Evolutionary conservation across 2,888 invertebrate genomes (phyloP).

Genomic region (Yponomeuta malinellus): DNA sequence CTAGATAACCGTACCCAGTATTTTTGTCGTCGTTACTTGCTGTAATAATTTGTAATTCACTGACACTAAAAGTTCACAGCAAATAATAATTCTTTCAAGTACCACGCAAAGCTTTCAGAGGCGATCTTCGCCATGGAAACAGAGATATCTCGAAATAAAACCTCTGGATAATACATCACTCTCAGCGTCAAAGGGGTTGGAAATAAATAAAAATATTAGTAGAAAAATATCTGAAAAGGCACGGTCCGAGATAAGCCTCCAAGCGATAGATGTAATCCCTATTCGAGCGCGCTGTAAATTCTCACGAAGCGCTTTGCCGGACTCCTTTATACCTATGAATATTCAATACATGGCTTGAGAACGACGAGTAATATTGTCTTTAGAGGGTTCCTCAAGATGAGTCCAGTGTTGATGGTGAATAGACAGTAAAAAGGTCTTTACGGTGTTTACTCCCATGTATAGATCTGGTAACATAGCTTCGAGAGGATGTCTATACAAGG

Average conservation of each 20-base stretch:
- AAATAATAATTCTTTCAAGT: no score
- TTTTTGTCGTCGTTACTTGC: no score
- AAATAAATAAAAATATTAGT: constrained; percentile 55
- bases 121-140: constrained; percentile 27
- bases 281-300: constrained; percentile 40
- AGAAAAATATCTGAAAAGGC: constrained; percentile 63
- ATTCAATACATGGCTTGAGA: constrained; percentile 29
- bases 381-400: neutral
- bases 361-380: constrained; percentile 24
- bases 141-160: constrained; percentile 32
- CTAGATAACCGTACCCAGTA: no score
- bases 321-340: constrained; percentile 42
- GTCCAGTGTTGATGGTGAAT: neutral
- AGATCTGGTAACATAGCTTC: no score
- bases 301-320: constrained; percentile 56
- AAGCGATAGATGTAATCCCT: constrained; percentile 25
- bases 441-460: no score
- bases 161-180: constrained; percentile 3
- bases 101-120: neutral
- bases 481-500: no score
- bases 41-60: no score
- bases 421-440: neutral
- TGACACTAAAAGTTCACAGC: no score
- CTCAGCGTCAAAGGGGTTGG: constrained; percentile 14
- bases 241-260: constrained; percentile 53